Evolutionary conservation across 1,140 invertebrate species (phyloP).

Genomic region (Tribolium castaneum): DNA sequence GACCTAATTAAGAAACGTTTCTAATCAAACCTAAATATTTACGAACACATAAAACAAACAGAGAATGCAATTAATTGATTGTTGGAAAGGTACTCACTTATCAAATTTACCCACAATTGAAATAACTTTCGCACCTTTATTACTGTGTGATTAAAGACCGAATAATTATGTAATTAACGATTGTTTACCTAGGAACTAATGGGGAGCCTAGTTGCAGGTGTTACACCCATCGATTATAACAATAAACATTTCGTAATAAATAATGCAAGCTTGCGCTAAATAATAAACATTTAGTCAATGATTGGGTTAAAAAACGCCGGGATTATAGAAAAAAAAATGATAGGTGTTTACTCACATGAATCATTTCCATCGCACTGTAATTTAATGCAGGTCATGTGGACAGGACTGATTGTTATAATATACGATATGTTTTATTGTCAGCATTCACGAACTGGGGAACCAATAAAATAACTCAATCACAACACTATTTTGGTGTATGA

Average conservation of each 20-base stretch:
- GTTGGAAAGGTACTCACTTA: background rate
- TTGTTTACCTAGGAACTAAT: too few species aligned
- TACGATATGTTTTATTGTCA: background rate
- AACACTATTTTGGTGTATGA: background rate
- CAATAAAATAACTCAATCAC: constrained; percentile 4
- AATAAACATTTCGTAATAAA: background rate
- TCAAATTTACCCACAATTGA: background rate
- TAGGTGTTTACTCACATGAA: background rate
- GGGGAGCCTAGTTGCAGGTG: background rate
- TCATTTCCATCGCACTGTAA: background rate
- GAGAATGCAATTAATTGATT: background rate
- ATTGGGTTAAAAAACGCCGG: background rate
- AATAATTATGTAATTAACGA: too few species aligned
- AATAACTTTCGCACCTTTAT: background rate
- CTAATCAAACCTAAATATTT: background rate
- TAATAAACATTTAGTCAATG: background rate
- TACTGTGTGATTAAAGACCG: background rate
- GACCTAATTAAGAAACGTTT: background rate
- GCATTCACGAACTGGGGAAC: background rate
- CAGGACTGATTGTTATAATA: background rate
- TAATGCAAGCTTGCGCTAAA: background rate
- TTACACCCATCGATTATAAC: background rate
- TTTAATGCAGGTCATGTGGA: constrained; percentile 9
- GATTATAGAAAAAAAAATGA: background rate
- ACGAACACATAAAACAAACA: background rate